phyloP scores from a whole-genome alignment of 1,140 invertebrate species.

The Sipha flava region DNA sequence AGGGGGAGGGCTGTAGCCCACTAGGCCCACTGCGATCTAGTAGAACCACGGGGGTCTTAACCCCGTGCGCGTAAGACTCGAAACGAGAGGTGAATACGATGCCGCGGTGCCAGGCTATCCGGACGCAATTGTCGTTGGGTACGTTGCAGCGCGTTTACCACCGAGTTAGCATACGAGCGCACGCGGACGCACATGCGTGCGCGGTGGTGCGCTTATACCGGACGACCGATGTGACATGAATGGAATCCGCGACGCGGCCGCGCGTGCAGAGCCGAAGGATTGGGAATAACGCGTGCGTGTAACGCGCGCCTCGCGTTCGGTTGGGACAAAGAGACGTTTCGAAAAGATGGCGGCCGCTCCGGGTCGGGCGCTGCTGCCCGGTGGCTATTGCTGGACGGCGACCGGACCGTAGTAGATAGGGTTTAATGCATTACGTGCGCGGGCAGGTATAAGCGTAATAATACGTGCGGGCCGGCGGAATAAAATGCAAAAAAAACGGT shows the following conservation, averaged over 20 bases:
- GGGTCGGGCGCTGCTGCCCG: not conserved
- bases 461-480: conserved; percentile 2
- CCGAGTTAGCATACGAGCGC: no score
- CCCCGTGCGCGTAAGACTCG: no score
- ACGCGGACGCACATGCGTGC: not conserved
- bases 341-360: conserved; percentile 6
- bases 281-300: conserved; percentile 28
- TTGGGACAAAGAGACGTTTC: conserved; percentile 22
- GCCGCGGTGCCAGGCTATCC: no score
- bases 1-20: no score
- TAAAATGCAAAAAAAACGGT: conserved; percentile 30
- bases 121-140: not conserved
- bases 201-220: not conserved
- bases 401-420: not conserved
- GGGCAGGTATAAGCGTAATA: not conserved
- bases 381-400: not conserved
- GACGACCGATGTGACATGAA: conserved; percentile 23
- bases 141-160: no score
- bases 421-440: not conserved
- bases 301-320: not conserved
- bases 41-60: no score
- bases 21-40: no score
- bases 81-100: no score
- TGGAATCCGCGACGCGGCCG: conserved; percentile 23
- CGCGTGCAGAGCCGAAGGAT: conserved; percentile 2